phyloP scores from a whole-genome alignment of 2,888 invertebrate species.

The Actias luna region DNA sequence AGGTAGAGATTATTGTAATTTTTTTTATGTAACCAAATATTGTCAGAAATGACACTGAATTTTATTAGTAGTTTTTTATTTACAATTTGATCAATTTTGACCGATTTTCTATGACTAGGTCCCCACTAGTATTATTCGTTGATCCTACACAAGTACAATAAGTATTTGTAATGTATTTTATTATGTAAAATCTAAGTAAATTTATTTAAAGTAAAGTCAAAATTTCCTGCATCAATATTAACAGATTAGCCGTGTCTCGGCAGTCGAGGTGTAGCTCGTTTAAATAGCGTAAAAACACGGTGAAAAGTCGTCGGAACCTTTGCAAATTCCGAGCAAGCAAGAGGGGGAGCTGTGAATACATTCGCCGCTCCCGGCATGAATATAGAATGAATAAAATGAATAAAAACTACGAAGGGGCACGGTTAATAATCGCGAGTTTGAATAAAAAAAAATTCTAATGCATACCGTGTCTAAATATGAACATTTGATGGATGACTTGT shows the following conservation, averaged over 20 bases:
- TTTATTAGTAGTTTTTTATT: too few species aligned
- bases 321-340: conserved; percentile 24
- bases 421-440: conserved; percentile 64
- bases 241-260: conserved; percentile 61
- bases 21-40: too few species aligned
- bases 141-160: too few species aligned
- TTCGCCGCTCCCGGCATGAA: conserved; percentile 62
- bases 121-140: too few species aligned
- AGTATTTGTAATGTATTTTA: not conserved
- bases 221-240: conserved; percentile 60
- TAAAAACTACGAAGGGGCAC: conserved; percentile 61
- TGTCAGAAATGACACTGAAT: too few species aligned
- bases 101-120: too few species aligned
- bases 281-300: conserved; percentile 57
- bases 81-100: too few species aligned
- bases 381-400: conserved; percentile 74
- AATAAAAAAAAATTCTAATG: conserved; percentile 49
- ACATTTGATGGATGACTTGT: conserved; percentile 26
- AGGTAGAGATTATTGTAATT: too few species aligned
- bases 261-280: conserved; percentile 43
- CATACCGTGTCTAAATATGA: conserved; percentile 40
- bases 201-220: not conserved
- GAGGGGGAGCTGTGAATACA: conserved; percentile 67
- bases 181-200: not conserved
- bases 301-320: conserved; percentile 38